These are phyloP conservation scores for Urocitellus parryii DNA, from an alignment of 2,113 vertebrate species.

Conservation along the genomic window DNA sequence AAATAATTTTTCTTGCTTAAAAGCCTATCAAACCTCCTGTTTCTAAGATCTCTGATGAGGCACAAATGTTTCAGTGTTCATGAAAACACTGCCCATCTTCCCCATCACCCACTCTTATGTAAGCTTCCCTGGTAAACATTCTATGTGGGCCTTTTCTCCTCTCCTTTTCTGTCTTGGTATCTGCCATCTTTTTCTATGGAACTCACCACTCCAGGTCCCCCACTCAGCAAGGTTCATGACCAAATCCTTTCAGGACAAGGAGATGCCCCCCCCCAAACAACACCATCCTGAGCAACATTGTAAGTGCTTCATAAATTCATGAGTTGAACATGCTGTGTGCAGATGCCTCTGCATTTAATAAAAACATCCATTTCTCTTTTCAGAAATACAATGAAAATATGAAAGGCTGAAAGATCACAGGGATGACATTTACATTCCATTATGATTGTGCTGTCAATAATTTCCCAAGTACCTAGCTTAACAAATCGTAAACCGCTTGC, in stretches of 20 bases:
- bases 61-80: not conserved
- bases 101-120: not conserved
- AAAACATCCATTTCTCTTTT: conserved; percentile 15
- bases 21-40: not conserved
- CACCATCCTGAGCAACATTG: not conserved
- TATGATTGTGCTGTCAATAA: not conserved
- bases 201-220: not conserved
- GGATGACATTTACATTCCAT: conserved; percentile 58
- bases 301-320: not conserved
- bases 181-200: not conserved
- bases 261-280: not conserved
- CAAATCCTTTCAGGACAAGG: not conserved
- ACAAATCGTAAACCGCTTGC: conserved; percentile 8
- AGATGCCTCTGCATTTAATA: conserved; percentile 55
- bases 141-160: not conserved
- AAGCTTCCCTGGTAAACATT: not conserved
- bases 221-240: not conserved
- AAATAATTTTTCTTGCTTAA: not conserved
- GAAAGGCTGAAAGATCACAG: conserved; percentile 5
- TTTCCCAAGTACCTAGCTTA: not conserved
- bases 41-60: not conserved
- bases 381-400: conserved; percentile 55
- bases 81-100: not conserved
- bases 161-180: not conserved
- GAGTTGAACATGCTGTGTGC: not conserved